Percentiles rank a stretch among this genome's conserved stretches.
Conservation (phyloP, 2,113 vertebrate genomes). For the Lathamus discolor region DNA sequence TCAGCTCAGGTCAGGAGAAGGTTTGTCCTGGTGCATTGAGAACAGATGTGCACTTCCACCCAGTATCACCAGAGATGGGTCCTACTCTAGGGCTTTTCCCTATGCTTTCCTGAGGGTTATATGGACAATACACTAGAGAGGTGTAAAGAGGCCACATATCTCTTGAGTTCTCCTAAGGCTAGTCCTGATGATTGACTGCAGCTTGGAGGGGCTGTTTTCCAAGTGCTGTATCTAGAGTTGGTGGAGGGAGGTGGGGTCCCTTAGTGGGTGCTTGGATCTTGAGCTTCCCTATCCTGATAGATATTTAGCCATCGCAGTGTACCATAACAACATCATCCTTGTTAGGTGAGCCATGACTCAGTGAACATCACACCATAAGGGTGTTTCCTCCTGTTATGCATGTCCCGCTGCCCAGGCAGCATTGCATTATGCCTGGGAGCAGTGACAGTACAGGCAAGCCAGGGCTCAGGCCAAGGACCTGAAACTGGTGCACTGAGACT, state of each 20-base stretch:
- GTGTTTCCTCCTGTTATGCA: background rate
- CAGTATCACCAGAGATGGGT: background rate
- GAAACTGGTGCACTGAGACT: background rate
- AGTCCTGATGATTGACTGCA: background rate
- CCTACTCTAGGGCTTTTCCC: background rate
- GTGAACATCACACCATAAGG: background rate
- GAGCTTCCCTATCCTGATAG: background rate
- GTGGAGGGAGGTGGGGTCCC: background rate
- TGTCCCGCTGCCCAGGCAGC: background rate
- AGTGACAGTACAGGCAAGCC: background rate
- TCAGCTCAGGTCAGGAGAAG: fast-evolving
- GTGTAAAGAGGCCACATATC: background rate
- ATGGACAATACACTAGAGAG: fast-evolving
- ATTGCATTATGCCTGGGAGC: background rate
- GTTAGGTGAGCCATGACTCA: background rate
- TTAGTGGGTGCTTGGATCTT: background rate
- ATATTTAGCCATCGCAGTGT: background rate
- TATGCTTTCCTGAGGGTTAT: background rate
- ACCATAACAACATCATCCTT: background rate
- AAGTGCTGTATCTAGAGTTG: fast-evolving
- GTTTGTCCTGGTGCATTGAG: background rate
- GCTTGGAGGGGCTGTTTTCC: background rate
- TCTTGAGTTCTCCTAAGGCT: background rate
- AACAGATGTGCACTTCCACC: fast-evolving
- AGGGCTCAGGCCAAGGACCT: background rate